Base-by-base conservation (phyloP, 2,113 vertebrate genomes). In the Corythornis madagascariensis region DNA sequence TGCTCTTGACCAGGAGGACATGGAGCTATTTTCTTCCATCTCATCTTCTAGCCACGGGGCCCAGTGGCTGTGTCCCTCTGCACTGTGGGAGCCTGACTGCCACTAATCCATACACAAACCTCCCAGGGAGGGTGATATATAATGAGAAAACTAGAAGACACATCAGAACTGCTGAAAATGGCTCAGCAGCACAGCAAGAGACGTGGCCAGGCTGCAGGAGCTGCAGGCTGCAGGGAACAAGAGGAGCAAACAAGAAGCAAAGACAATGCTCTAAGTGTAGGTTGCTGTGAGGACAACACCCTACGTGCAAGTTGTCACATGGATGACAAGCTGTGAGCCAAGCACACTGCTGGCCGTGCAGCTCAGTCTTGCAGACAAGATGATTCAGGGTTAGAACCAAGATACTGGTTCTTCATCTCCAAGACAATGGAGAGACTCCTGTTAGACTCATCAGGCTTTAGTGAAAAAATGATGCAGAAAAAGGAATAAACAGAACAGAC, bases 141-240 rank as follows among this genome's bases (percentile, higher is more conserved):
- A 28, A 47, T 35, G 19, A 75, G 17, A 77, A 84, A 67, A 77
- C 47, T 71, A 88, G 64, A 76, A 84, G 52, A 45, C 10, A 16
- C 26, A 52, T 33, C 35, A 33, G 63, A 38, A 50, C 40, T 31
- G 40, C 40, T 84, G 64, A 42, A 69, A 69, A 78, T 21, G 72
- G 24, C 28, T 56, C 35, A 11, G 52, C 24, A 40, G 45, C 40
- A 60, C 29, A 48, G 33, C 0, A 0, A 48, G 50, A 15, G 11
- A 38, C 38, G 10, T 38, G 38, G 38, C 65, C 52, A 4, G 59
- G 59, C 53, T 87, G 60, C 48, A 38, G 59, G 19, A 61, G 40
- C 21, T 22, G 26, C 6, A 4, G 1, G 6, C 53, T 45, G 40
- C 8, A 2, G 55, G 45, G 40, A 61, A 18, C 7, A 0, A 48